A percentile compares a stretch with the other conserved stretches of the same genome.
Evolutionary conservation across 2,113 vertebrate species (phyloP).

Genomic region (Hemibagrus wyckioides): DNA sequence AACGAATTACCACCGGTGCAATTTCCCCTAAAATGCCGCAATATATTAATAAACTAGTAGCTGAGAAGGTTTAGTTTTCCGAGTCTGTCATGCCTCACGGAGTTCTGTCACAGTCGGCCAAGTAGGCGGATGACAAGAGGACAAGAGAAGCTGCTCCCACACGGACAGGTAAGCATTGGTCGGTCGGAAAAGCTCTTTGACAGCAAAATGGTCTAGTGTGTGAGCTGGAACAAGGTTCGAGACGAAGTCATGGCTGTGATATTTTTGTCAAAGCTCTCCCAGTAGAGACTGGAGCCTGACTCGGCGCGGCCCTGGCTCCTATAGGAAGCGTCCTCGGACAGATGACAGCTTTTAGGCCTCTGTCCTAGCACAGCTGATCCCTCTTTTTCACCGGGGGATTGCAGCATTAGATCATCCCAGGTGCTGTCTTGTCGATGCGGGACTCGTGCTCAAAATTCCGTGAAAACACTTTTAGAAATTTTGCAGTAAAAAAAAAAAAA

Average conservation of each 20-base stretch:
- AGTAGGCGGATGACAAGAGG: conserved; percentile 15
- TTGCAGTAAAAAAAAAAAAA: not conserved
- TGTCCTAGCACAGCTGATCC: not conserved
- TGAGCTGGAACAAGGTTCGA: not conserved
- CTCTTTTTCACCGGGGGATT: not conserved
- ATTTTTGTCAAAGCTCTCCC: not conserved
- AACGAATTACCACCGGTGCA: not conserved
- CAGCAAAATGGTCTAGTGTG: not conserved
- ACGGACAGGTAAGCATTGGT: not conserved
- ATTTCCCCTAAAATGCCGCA: not conserved
- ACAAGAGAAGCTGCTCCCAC: not conserved
- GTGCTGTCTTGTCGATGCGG: not conserved
- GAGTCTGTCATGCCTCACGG: conserved; percentile 30
- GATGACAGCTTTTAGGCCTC: conserved; percentile 15
- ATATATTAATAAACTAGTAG: not conserved
- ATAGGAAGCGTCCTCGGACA: not conserved
- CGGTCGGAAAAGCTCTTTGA: not conserved
- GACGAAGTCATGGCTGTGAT: conserved; percentile 37
- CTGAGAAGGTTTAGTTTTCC: not conserved
- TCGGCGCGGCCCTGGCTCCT: conserved; percentile 21
- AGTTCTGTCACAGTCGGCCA: conserved; percentile 4
- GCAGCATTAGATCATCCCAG: not conserved
- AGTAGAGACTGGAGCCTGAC: not conserved
- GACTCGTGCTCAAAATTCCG: not conserved
- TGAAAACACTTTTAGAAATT: not conserved